Base-by-base conservation (phyloP, 2,888 invertebrate genomes). In the Panopea generosa region DNA sequence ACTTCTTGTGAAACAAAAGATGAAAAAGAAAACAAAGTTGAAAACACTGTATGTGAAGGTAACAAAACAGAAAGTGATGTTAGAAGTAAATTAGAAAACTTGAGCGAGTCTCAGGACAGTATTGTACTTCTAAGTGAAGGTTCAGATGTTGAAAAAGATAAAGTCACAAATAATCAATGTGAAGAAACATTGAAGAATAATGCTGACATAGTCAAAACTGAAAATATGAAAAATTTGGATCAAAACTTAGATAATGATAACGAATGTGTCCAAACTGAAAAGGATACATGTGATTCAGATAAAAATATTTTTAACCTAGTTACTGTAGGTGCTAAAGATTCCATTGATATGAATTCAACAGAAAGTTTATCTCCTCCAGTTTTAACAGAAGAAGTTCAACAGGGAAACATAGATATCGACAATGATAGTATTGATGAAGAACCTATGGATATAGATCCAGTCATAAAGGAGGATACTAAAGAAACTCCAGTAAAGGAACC, bases 341-440 rank as follows among this genome's bases (percentile, higher is more conserved):
- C 33, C 11, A 11, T 33, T 7, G 11, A 33, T 33, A 33, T 11
- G 11, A 33, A 33, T 11, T 33, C 33, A 33, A 11, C 6, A 33
- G 33, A 33, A 33, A 33, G 33, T 33, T 33, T 33, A 33, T 33
- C 33, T 33, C 68, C 68, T 24, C 68, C 68, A 24, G 60, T 60
- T 38, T 55, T 69, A 33, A 50, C 40, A 11, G 60, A 55, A 33
- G 68, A 61, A 43, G 24, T 61, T 11, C 29, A 38, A 3, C 52
- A 60, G 50, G 68, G 60, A 33, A 33, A 33, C 4, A 33, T 33
- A 11, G 33, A 33, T 7, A 33, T 11, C 4, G 33, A 33, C 11
- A 7, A 11, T 33, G 11, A 33, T 33, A 33, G 11, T 33, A 11
- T 33, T 7, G 33, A 4, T 24, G 61, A 69, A 61, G 68, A 69